Percentiles rank a stretch among this genome's conserved stretches.
phyloP scores from a whole-genome alignment of 2,113 vertebrate species.

The Colossoma macropomum region DNA sequence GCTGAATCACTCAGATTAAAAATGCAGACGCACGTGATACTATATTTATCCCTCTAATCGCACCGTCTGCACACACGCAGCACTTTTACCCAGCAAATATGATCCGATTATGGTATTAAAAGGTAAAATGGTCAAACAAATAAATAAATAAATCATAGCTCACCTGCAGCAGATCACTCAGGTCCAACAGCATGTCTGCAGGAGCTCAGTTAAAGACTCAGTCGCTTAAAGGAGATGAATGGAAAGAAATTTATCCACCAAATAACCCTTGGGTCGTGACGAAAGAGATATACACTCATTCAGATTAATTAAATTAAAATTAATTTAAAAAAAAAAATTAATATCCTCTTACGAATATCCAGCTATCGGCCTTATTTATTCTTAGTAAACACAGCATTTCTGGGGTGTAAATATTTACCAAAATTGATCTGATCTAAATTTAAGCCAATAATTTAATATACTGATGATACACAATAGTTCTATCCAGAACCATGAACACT shows the following conservation, averaged over 20 bases:
- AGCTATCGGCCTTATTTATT: too few relatives aligned
- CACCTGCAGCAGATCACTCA: constrained; percentile 97
- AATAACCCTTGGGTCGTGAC: too few relatives aligned
- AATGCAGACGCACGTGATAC: background rate
- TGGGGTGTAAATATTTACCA: too few relatives aligned
- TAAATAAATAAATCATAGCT: background rate
- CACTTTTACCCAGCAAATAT: background rate
- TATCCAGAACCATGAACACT: too few relatives aligned
- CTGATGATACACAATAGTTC: too few relatives aligned
- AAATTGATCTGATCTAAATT: too few relatives aligned
- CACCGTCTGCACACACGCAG: background rate
- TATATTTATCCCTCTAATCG: background rate
- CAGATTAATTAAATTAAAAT: too few relatives aligned
- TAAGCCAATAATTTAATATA: too few relatives aligned
- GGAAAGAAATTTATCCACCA: background rate
- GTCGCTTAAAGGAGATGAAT: constrained; percentile 40
- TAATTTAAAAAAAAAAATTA: too few relatives aligned
- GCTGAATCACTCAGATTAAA: constrained; percentile 5
- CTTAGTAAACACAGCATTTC: too few relatives aligned
- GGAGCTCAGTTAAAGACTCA: constrained; percentile 11
- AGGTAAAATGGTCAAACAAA: background rate
- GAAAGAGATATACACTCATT: too few relatives aligned
- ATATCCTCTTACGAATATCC: too few relatives aligned
- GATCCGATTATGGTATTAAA: background rate
- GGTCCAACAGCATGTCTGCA: constrained; percentile 96